Conservation (phyloP, 2,797 vertebrate species). For the Euthynnus affinis region DNA sequence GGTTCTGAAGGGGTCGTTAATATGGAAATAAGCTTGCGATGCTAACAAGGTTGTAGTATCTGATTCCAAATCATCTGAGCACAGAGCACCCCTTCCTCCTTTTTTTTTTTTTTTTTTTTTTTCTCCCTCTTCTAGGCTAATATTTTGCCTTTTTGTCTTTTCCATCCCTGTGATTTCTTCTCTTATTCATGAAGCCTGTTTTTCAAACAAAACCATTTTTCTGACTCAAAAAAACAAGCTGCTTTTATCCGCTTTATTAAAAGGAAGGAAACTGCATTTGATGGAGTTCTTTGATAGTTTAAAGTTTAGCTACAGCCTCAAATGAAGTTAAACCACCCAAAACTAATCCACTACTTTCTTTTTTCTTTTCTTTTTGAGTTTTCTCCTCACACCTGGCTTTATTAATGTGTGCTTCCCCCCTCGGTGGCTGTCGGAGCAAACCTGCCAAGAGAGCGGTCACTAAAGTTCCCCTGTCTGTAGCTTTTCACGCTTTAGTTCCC, state of each 20-base stretch:
- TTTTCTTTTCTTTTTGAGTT: neutral
- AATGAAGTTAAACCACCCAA: slow-evolving; percentile 47
- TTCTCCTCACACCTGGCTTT: slow-evolving; percentile 32
- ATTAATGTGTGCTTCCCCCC: slow-evolving; percentile 19
- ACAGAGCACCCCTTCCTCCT: slow-evolving; percentile 37
- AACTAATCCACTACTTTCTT: slow-evolving; percentile 23
- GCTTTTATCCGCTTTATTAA: slow-evolving; percentile 64
- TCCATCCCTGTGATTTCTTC: slow-evolving; percentile 42
- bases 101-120: slow-evolving; percentile 38
- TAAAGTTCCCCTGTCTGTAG: slow-evolving; percentile 47
- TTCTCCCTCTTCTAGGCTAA: slow-evolving; percentile 24
- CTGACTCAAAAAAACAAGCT: slow-evolving; percentile 52
- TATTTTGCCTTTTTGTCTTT: slow-evolving; percentile 56
- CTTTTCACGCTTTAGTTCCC: slow-evolving; percentile 64
- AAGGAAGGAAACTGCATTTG: slow-evolving; percentile 45
- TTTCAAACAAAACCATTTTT: slow-evolving; percentile 66
- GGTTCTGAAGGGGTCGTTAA: slow-evolving; percentile 98
- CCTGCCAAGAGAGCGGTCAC: slow-evolving; percentile 47
- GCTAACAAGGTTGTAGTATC: slow-evolving; percentile 97
- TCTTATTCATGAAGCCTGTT: slow-evolving; percentile 69
- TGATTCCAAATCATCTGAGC: slow-evolving; percentile 89
- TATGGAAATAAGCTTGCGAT: slow-evolving; percentile 96
- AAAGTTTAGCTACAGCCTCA: slow-evolving; percentile 36
- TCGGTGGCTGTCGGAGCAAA: slow-evolving; percentile 27
- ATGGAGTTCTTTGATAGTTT: slow-evolving; percentile 66